Evolutionary conservation across 92 coral and sea anemone genomes (phyloP), one percentile per base, ranked within the genome.

Genomic region (Parazoanthus darwini): DNA sequence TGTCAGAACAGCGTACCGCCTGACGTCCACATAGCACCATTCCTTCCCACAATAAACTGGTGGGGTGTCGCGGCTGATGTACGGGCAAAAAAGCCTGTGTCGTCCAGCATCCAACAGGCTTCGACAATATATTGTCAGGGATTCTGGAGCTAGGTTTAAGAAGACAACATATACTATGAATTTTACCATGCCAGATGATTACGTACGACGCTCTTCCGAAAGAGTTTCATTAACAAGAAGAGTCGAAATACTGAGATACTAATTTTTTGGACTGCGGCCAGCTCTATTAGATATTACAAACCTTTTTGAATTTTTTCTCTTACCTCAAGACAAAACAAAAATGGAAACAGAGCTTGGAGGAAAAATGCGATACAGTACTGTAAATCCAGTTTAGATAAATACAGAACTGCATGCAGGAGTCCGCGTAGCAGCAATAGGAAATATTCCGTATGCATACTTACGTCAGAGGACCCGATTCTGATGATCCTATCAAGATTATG

Each of bases 1-100:
- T 20, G 96, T 92, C 74, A 95, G 94, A 78, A 95, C 98, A 48
- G 98, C 98, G 89, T 91, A 85, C 37, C 98, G 96, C 9, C 98
- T 82, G 2, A 95, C 96, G 33, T 80, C 95, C 2, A 91, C 91
- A 50, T 94, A 95, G 73, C 89, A 92, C 98, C 96, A 95, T 43
- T 95, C 96, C 23, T 74, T 82, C 36, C 94, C 94, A 33, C 98
- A 95, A 59, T 94, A 94, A 7, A 89, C 90, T 6, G 92, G 91
- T 0, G 96, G 81, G 2, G 43, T 43, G 78, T 90, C 96, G 56
- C 75, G 90, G 79, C 95, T 90, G 6, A 87, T 80, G 86, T 95
- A 94, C 0, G 98, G 98, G 58, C 98, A 95, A 3, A 94, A 46
- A 82, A 95, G 94, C 0, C 93, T 93, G 39, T 89, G 92, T 75